A percentile compares a stretch with the other conserved stretches of the same genome.
These are phyloP conservation scores for Drosophila micromelanica DNA, from an alignment of 1,140 invertebrate species.

Conservation along the genomic window DNA sequence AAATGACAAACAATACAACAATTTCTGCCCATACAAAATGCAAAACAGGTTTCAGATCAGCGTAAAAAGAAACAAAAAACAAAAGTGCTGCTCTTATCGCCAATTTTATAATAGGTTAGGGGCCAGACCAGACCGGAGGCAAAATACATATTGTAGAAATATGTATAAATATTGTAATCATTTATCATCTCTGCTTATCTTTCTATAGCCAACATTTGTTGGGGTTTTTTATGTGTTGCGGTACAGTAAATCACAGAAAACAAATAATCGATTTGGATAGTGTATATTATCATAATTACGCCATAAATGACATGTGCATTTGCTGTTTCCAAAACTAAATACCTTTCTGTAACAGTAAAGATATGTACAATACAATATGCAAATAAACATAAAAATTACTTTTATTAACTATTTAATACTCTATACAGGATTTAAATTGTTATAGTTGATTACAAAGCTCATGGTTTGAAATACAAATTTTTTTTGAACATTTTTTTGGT, in stretches of 20 bases:
- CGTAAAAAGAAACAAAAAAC: neutral
- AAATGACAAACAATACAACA: constrained; percentile 28
- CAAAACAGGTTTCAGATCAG: constrained; percentile 43
- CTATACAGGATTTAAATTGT: no score
- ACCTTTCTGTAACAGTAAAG: neutral
- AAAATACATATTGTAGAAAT: neutral
- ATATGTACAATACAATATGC: neutral
- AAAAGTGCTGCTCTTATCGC: neutral
- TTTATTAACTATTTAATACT: no score
- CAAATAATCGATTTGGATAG: constrained; percentile 1
- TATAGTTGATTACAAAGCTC: no score
- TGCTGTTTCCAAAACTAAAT: neutral
- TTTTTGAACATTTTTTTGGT: no score
- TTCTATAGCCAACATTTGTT: neutral
- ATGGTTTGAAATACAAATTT: no score
- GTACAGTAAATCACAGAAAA: constrained; percentile 5
- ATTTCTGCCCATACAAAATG: constrained; percentile 35
- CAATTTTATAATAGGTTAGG: neutral
- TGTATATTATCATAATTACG: neutral
- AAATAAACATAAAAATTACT: neutral
- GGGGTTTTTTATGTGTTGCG: constrained; percentile 1
- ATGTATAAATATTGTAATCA: constrained; percentile 1
- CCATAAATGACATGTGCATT: neutral
- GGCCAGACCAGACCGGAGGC: no score
- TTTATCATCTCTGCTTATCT: neutral